Conservation (phyloP, 2,113 vertebrate genomes). For the Crotalus viridis region DNA sequence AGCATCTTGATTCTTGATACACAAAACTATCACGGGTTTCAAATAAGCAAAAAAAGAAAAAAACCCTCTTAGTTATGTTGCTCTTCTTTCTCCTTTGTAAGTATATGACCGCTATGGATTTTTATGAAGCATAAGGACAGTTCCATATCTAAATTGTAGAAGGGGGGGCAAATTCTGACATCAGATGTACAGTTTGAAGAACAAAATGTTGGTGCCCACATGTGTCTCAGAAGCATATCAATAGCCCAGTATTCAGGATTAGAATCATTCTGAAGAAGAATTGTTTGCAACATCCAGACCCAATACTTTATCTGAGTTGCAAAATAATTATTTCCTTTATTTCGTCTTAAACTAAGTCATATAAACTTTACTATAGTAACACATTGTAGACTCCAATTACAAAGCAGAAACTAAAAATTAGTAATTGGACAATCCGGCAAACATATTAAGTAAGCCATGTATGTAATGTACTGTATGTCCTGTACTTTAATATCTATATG, state of each 20-base stretch:
- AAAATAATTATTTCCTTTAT: background rate
- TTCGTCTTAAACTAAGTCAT: background rate
- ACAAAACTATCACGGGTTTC: background rate
- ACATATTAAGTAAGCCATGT: background rate
- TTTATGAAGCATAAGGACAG: background rate
- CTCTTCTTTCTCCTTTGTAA: background rate
- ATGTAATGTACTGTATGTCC: background rate
- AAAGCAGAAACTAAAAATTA: background rate
- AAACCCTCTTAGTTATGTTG: background rate
- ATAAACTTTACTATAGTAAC: background rate
- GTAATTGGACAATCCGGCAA: background rate
- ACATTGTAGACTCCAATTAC: background rate
- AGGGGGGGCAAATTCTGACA: background rate
- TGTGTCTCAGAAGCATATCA: background rate
- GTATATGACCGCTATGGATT: background rate
- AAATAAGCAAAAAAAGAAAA: background rate
- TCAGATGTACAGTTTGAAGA: background rate
- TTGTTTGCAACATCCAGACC: background rate
- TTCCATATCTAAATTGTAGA: background rate
- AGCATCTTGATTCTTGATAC: background rate
- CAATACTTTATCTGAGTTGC: background rate
- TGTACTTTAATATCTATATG: background rate
- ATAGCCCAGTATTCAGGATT: background rate
- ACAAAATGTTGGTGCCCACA: background rate
- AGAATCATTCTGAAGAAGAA: background rate